Base-by-base conservation (phyloP, 2,797 vertebrate species). In the Trichosurus vulpecula region DNA sequence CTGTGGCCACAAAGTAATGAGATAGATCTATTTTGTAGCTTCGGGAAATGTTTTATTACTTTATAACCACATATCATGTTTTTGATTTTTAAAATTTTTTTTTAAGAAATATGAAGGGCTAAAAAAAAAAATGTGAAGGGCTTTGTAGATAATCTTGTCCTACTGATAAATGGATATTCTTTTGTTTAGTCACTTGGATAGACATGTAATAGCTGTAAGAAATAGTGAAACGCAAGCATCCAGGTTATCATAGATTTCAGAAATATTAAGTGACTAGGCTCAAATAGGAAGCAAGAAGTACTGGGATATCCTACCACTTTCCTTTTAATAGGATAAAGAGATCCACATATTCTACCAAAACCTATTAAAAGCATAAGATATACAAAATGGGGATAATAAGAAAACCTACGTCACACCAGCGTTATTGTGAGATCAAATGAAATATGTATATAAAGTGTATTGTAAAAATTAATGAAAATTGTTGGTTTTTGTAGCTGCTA, bases 201-300 rank as follows among this genome's bases (percentile, higher is more conserved):
- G 74, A 10, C 4, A 81, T 56, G 93, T 47, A 27, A 47, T 54
- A 93, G 14, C 29, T 94, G 31, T 94, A 94, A 92, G 25, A 16
- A 14, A 66, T 0, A 61, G 74, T 81, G 47, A 96, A 96, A 96
- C 41, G 31, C 0, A 91, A 31, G 96, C 54, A 94, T 53, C 2
- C 41, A 93, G 57, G 19, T 89, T 66, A 93, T 81, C 90, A n/a
- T 11, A 93, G 54, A 19, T 95, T 94, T 94, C 91, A 54, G 87
- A 91, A 93, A 74, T 93, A 52, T 57, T 96, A 94, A 93, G 92
- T 51, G 87, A 66, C 10, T 66, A 92, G 27, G 35, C 29, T 93
- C 89, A 87, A 87, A 51, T 16, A 51, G 41, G 22, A 87, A 51
- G 25, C 22, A 87, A 87, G 41, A 51, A 10, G 22, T 10, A 47